Conservation (phyloP, 2,888 invertebrate species). For the Tetanocera ferruginea region DNA sequence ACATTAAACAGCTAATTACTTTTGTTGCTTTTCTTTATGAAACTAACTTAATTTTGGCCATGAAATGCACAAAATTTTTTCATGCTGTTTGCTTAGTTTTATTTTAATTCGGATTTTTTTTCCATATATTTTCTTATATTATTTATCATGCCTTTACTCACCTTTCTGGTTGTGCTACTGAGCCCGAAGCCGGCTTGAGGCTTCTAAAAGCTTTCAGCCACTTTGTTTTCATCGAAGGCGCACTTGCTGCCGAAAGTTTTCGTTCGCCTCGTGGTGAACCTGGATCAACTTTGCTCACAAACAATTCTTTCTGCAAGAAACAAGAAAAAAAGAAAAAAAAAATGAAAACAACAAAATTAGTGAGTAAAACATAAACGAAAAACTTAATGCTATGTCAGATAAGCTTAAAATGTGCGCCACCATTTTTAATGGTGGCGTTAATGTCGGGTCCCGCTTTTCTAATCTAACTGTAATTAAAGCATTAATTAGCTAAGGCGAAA, state of each 20-base stretch:
- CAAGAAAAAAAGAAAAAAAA: not conserved
- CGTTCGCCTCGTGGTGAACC: constrained; percentile 78
- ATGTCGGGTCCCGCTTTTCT: constrained; percentile 1
- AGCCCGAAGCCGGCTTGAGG: constrained; percentile 84
- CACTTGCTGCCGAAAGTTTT: constrained; percentile 87
- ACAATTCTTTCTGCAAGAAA: constrained; percentile 84
- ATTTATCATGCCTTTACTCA: constrained; percentile 69
- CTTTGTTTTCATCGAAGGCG: constrained; percentile 94
- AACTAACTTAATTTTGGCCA: too few species aligned
- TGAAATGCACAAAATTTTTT: too few species aligned
- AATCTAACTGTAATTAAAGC: constrained; percentile 17
- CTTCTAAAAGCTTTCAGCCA: constrained; percentile 98
- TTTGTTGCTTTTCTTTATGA: too few species aligned
- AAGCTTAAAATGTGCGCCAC: not conserved
- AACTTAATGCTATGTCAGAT: not conserved
- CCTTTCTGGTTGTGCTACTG: constrained; percentile 74
- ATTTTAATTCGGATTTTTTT: not conserved
- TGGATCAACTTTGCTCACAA: constrained; percentile 82
- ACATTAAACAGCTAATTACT: too few species aligned
- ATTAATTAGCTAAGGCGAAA: not conserved
- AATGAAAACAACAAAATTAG: not conserved
- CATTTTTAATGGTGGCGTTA: constrained; percentile 15
- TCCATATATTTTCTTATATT: not conserved
- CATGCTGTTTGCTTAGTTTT: too few species aligned
- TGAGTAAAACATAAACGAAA: not conserved